Percentiles rank a stretch among this genome's conserved stretches.
These are phyloP conservation scores for Charadrius vociferus DNA, from an alignment of 2,113 vertebrate genomes.

Conservation along the genomic window DNA sequence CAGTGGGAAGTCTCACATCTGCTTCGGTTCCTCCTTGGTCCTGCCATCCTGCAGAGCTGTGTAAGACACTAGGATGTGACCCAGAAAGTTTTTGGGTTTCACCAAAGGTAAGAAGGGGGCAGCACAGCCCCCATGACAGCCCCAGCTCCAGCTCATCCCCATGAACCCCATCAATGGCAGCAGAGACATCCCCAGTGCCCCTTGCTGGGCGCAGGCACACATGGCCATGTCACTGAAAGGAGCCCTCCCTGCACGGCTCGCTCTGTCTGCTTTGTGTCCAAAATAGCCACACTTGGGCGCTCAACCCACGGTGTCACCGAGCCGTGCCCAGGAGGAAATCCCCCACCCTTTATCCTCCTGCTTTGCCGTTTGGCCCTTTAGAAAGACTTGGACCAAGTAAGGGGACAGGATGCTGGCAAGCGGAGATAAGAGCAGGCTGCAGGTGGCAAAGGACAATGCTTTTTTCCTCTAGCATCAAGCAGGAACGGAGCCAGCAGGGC, in stretches of 20 bases:
- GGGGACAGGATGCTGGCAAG: background rate
- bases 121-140: background rate
- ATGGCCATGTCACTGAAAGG: background rate
- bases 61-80: background rate
- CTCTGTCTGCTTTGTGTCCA: background rate
- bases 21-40: fast-evolving
- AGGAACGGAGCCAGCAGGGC: background rate
- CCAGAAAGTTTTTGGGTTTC: background rate
- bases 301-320: fast-evolving
- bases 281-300: background rate
- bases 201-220: no score
- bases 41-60: background rate
- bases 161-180: fast-evolving
- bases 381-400: background rate
- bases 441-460: background rate
- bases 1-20: background rate
- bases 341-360: background rate
- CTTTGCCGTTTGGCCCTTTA: background rate
- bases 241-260: background rate
- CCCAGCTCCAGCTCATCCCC: background rate
- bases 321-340: background rate
- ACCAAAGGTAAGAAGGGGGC: background rate
- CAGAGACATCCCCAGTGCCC: background rate
- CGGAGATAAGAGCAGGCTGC: background rate
- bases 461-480: background rate